phyloP scores from a whole-genome alignment of 2,797 vertebrate species.

The Galagoides demidoff region DNA sequence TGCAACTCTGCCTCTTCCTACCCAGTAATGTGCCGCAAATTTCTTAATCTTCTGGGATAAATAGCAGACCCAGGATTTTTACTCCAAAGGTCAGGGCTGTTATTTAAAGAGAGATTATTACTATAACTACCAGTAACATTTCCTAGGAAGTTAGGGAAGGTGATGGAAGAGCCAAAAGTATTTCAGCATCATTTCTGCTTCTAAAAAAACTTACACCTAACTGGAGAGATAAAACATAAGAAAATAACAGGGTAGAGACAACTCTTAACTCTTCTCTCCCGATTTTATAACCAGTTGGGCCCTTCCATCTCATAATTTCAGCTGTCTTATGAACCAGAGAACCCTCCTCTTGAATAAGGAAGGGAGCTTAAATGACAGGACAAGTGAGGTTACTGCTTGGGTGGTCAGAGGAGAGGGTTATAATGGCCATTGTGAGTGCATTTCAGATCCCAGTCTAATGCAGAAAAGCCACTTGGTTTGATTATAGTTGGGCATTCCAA shows the following conservation, averaged over 20 bases:
- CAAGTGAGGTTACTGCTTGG: background rate
- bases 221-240: background rate
- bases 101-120: background rate
- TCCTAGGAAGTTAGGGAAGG: background rate
- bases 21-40: background rate
- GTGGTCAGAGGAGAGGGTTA: background rate
- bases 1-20: background rate
- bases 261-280: background rate
- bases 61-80: background rate
- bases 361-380: background rate
- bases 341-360: background rate
- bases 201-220: background rate
- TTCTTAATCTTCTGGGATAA: background rate
- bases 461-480: conserved; percentile 28
- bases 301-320: background rate
- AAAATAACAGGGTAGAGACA: background rate
- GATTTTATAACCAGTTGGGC: background rate
- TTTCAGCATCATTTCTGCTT: conserved; percentile 1
- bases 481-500: background rate
- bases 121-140: background rate
- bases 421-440: background rate
- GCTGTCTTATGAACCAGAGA: background rate
- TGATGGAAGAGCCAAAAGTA: background rate
- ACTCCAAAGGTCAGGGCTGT: background rate
- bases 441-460: background rate